These are phyloP conservation scores for Epinotia bilunana DNA, from an alignment of 2,888 invertebrate species.

Conservation along the genomic window DNA sequence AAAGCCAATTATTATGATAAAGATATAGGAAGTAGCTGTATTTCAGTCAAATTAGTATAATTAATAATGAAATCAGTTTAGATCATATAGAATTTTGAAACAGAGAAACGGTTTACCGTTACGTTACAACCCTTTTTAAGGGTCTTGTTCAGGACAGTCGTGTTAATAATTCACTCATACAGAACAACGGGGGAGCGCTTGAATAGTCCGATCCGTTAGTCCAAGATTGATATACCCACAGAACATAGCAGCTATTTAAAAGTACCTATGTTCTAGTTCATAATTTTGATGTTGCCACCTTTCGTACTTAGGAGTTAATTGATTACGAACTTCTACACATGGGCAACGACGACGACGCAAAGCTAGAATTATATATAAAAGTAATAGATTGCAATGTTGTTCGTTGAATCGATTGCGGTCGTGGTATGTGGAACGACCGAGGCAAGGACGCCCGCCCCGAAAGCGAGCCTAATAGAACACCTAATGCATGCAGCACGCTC, in stretches of 20 bases:
- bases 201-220: not conserved
- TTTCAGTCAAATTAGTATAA: not conserved
- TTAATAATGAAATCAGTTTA: not conserved
- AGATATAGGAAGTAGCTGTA: no score
- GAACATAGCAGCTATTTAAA: not conserved
- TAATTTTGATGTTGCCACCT: not conserved
- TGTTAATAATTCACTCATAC: not conserved
- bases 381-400: slow-evolving; percentile 22
- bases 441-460: slow-evolving; percentile 54
- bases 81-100: not conserved
- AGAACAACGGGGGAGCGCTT: not conserved
- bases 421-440: slow-evolving; percentile 57
- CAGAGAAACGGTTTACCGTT: not conserved
- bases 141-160: not conserved
- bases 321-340: not conserved
- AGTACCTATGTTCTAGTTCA: not conserved
- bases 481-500: not conserved
- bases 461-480: slow-evolving; percentile 20
- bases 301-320: not conserved
- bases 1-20: no score
- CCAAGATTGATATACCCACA: no score
- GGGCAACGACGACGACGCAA: not conserved
- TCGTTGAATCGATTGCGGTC: slow-evolving; percentile 34
- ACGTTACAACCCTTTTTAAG: not conserved
- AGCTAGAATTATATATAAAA: slow-evolving; percentile 11